Base-by-base conservation (phyloP, 2,113 vertebrate species). In the Thunnus thynnus region DNA sequence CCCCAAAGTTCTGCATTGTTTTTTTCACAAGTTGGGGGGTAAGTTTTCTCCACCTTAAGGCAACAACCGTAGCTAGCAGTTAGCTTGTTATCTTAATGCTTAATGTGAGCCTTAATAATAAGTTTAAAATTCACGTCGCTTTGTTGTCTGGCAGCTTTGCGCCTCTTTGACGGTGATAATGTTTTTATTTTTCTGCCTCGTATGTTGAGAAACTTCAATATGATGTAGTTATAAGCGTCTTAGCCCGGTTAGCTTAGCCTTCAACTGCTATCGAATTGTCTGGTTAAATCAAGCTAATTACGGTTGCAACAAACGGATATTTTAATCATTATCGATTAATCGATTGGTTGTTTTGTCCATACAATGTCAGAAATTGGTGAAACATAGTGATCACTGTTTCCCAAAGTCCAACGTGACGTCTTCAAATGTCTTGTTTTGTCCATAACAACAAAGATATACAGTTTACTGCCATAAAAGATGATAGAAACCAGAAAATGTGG, bases 11-110 rank as follows among this genome's bases (percentile, higher is more conserved):
- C 20, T 13, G 44, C 30, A 0, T 18, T 10, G 17, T 14, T 10
- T 55, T 68, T 22, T 47, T 44, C 4, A 12, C 12, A n/a, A 61
- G 10, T 16, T 41, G 5, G 41, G 60, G 58, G 85, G 85, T 88
- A 72, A 65, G 85, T 83, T 73, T 76, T 36, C 3, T 55, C n/a
- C 25, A 11, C 0, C 20, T 41, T 3, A n/a, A 6, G 10, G 13
- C 22, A 14, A 25, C 5, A 36, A 5, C 0, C 13, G 32, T 32
- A 79, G 82, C 77, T 78, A 66, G 46, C 63, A 22, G 51, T 58
- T 85, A 72, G 63, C 55, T 73, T 56, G 64, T 51, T 67, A 7
- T 7, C 4, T 50, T 5, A 20, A 47, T 1, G 68, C 25, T 67
- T 67, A 1, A 58, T 56, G 58, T 55, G 66, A 51, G 13, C 50